These are phyloP conservation scores for Siniperca undulata DNA, from an alignment of 2,797 vertebrate species.

Conservation along the genomic window DNA sequence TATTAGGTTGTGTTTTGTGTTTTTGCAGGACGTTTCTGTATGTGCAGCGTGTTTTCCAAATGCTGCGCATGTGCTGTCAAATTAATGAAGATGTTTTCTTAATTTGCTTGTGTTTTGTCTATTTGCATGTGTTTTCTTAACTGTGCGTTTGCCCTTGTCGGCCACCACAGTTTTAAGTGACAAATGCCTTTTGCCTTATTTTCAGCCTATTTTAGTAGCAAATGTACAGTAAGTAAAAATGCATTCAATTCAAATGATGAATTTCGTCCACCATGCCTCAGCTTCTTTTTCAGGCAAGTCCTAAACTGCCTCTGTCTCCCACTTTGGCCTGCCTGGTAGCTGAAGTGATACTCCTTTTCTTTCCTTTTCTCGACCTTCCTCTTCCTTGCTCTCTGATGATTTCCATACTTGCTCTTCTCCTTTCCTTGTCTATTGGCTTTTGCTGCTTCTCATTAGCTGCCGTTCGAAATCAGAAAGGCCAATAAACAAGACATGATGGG, in stretches of 20 bases:
- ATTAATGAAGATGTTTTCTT: no score
- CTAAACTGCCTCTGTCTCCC: constrained; percentile 78
- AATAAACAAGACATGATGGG: constrained; percentile 90
- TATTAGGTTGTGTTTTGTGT: no score
- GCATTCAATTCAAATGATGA: constrained; percentile 93
- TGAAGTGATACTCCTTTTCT: constrained; percentile 84
- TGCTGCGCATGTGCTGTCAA: no score
- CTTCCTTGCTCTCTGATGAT: constrained; percentile 39
- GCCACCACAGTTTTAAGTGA: not conserved
- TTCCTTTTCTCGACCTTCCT: constrained; percentile 86
- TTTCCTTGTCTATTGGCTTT: constrained; percentile 91
- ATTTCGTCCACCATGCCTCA: constrained; percentile 87
- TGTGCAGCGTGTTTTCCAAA: no score
- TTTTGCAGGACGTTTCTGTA: no score
- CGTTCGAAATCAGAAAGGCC: constrained; percentile 85
- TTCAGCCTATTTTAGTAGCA: constrained; percentile 75
- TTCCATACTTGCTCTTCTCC: constrained; percentile 84
- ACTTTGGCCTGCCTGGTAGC: constrained; percentile 89
- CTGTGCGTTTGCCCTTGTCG: no score
- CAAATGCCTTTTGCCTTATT: constrained; percentile 11
- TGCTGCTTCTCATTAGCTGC: constrained; percentile 84
- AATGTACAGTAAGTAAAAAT: constrained; percentile 96
- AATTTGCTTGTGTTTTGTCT: no score
- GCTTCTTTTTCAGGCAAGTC: constrained; percentile 82
- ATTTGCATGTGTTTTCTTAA: no score